Base-by-base conservation (phyloP, 2,888 invertebrate genomes). In the Macroteleia sp. region DNA sequence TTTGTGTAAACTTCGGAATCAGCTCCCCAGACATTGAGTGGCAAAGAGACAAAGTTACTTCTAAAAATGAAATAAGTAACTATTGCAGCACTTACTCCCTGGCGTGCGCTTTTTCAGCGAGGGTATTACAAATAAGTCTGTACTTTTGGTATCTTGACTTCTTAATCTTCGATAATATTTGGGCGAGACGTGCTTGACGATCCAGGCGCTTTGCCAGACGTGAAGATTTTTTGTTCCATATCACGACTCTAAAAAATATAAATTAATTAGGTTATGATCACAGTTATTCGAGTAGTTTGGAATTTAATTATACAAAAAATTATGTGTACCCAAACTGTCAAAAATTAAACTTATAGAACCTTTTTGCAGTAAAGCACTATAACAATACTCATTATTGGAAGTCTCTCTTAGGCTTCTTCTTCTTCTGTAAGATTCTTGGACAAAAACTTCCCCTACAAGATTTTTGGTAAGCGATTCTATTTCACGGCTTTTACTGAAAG, bases 71-170 rank as follows among this genome's bases (percentile, higher is more conserved):
- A 74, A 62, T 52, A 59, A 61, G 44, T 59, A 32, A 67, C 74
- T 67, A 62, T 66, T 70, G 73, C 67, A 67, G 50, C 52, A 80
- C 85, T 87, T 82, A 89, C 89, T 83, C 85, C 57, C 79, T 85
- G 42, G 81, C 82, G 39, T 69, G 70, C 50, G 82, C 84, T 52
- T 81, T 84, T 39, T 79, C 66, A 8, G 66, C 67, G 1, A 84
- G 78, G 3, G 85, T 81, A 71, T 83, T 87, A 77, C 88, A 87
- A 79, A 89, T 83, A 59, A 86, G 66, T 44, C 88, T 84, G 77
- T 88, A 89, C 57, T 82, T 85, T 17, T 85, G 85, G 71, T 89
- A 89, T 20, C 86, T 81, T 16, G 89, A 87, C 48, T 83, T 82
- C 22, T 75, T 82, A 22, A 85, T 64, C 34, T 77, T 81, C 56